Percentiles rank a stretch among this genome's conserved stretches.
These are phyloP conservation scores for Montipora capricornis DNA, from an alignment of 64 coral and sea anemone genomes.

Conservation along the genomic window DNA sequence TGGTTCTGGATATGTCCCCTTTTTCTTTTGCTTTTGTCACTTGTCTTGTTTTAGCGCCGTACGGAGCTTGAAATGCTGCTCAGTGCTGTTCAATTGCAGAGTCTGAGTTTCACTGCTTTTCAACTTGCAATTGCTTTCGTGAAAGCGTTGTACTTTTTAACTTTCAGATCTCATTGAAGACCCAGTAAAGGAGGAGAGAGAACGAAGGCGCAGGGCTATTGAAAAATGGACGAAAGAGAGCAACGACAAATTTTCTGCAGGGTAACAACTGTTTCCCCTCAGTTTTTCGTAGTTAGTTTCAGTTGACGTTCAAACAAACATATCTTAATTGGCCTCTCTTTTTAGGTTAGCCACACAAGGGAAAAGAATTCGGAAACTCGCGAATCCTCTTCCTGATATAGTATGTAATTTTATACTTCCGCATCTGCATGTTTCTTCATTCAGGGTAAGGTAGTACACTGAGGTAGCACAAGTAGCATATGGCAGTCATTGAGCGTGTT, in stretches of 20 bases:
- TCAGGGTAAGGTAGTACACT: too few species aligned
- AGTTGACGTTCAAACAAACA: neutral
- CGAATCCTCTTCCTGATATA: neutral
- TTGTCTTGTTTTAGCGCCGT: too few species aligned
- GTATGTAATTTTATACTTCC: neutral
- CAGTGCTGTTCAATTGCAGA: too few species aligned
- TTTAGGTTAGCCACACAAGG: neutral
- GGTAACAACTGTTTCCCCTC: neutral
- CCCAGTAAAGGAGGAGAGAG: slow-evolving; percentile 25
- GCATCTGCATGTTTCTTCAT: neutral
- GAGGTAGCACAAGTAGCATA: too few species aligned
- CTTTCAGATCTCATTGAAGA: slow-evolving; percentile 34
- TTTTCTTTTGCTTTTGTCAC: too few species aligned
- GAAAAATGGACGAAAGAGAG: slow-evolving; percentile 47
- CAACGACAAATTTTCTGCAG: slow-evolving; percentile 27
- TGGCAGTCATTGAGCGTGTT: neutral
- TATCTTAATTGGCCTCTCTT: neutral
- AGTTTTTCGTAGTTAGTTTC: neutral
- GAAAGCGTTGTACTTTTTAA: too few species aligned
- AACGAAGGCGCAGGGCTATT: slow-evolving; percentile 28
- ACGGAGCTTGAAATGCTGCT: too few species aligned
- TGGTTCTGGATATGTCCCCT: too few species aligned
- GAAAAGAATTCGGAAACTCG: neutral
- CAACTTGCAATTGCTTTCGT: too few species aligned
- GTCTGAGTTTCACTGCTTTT: too few species aligned